Evolutionary conservation across 1,140 invertebrate genomes (phyloP).

Genomic region (Danaus plexippus): DNA sequence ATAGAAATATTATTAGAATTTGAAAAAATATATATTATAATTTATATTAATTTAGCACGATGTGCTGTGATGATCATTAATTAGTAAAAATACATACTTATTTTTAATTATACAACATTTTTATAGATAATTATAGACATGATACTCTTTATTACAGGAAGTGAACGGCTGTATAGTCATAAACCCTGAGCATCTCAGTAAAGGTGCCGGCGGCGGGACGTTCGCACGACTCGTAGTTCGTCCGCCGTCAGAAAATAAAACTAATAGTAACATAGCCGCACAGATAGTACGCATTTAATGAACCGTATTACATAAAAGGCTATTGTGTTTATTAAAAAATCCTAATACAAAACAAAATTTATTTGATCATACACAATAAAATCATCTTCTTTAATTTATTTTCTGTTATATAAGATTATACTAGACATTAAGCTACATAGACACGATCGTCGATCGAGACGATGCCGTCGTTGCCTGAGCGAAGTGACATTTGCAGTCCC

Average conservation of each 20-base stretch:
- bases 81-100: too few species aligned
- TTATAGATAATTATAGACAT: slow-evolving; percentile 1
- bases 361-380: too few species aligned
- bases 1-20: too few species aligned
- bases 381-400: too few species aligned
- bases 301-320: slow-evolving; percentile 2
- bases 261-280: slow-evolving; percentile 32
- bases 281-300: slow-evolving; percentile 56
- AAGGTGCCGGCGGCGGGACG: slow-evolving; percentile 76
- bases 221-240: slow-evolving; percentile 68
- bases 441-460: slow-evolving; percentile 50
- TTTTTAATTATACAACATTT: not conserved
- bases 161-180: slow-evolving; percentile 83
- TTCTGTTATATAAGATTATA: too few species aligned
- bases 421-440: slow-evolving; percentile 35
- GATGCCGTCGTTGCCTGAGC: slow-evolving; percentile 34
- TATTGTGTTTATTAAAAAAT: not conserved
- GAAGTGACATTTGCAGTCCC: slow-evolving; percentile 59
- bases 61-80: too few species aligned
- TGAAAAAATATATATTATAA: too few species aligned
- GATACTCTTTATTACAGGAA: slow-evolving; percentile 68
- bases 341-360: too few species aligned
- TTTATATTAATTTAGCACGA: too few species aligned
- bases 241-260: slow-evolving; percentile 16
- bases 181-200: slow-evolving; percentile 87